These are phyloP conservation scores for Pogonophryne albipinna DNA, from an alignment of 2,797 vertebrate genomes.

Conservation along the genomic window DNA sequence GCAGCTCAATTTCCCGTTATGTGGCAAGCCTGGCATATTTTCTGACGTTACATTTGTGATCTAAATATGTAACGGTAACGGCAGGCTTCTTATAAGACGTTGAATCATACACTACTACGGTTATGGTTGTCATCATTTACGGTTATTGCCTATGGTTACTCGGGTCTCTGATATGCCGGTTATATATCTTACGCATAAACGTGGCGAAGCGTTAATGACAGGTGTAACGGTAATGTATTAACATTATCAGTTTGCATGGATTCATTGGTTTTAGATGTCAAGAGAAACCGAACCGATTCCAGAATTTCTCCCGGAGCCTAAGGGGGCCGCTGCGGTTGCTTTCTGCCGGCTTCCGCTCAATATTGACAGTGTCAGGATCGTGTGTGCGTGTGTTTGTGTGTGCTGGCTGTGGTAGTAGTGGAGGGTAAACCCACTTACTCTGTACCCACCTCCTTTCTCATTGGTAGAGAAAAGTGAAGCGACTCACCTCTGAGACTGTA, in stretches of 20 bases:
- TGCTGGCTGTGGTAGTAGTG: constrained; percentile 23
- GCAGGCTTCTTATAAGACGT: background rate
- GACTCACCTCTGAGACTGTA: constrained; percentile 6
- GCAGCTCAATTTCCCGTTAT: constrained; percentile 69
- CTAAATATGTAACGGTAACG: constrained; percentile 1
- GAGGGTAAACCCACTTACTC: constrained; percentile 38
- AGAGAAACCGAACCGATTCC: background rate
- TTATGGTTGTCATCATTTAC: constrained; percentile 4
- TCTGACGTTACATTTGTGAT: constrained; percentile 1
- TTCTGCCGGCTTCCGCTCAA: constrained; percentile 20
- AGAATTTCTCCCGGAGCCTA: background rate
- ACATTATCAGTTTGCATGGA: background rate
- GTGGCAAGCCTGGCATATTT: constrained; percentile 36
- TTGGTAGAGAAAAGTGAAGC: constrained; percentile 22
- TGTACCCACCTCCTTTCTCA: constrained; percentile 37
- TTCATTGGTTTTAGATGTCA: background rate
- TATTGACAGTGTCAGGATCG: constrained; percentile 20
- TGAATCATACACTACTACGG: background rate
- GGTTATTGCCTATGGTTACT: background rate
- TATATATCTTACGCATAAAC: background rate
- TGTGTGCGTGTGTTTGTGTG: constrained; percentile 18
- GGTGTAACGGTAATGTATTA: background rate
- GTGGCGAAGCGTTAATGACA: constrained; percentile 3
- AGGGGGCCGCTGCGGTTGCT: constrained; percentile 5
- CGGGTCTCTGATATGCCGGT: background rate